Evolutionary conservation across 2,797 vertebrate species (phyloP), one percentile per base, ranked within the genome.

Genomic region (Bufotes viridis): DNA sequence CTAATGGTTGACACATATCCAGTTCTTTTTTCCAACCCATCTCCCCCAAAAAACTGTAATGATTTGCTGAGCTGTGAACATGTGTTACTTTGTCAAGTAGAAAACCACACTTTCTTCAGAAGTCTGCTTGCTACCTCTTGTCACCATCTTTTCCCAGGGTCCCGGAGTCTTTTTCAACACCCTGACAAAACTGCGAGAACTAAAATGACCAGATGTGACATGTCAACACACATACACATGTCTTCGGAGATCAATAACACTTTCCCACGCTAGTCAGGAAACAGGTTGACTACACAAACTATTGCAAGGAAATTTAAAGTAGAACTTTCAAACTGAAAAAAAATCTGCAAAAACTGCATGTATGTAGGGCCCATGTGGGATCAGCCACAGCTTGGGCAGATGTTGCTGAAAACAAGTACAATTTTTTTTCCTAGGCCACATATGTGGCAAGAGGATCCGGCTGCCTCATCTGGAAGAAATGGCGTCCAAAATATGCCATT

Each of bases 251-350:
- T 49, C 11, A n/a, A 55, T n/a, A 42, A 81, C 29, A 63, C 74
- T 78, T 78, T 78, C 75, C 75, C 75, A 78, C 75, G 51, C 22
- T 55, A n/a, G 75, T 42, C 75, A 55, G 51, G 75, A 53, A 78
- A 55, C 49, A 55, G 22, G 24, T 53, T 78, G 14, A 53, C 51
- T 53, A 75, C 42, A 34, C 26, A 34, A 18, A 17, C 29, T 55
- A 24, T 12, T 24, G 51, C 20, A 53, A 75, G 72, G 49, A 75
- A 49, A 75, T n/a, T 12, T 11, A 12, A 12, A 53, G 22, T n/a
- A 55, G 22, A 55, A 55, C 26, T 78, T 78, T 49, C 18, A 49
- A 10, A 75, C 24, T 22, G 2, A 53, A 53, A 6, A 15, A 9
- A 42, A 34, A 24, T 12, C 24, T 55, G 20, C 22, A 76, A n/a